Base-by-base conservation (phyloP, 2,888 invertebrate genomes). In the Drosophila planitibia region DNA sequence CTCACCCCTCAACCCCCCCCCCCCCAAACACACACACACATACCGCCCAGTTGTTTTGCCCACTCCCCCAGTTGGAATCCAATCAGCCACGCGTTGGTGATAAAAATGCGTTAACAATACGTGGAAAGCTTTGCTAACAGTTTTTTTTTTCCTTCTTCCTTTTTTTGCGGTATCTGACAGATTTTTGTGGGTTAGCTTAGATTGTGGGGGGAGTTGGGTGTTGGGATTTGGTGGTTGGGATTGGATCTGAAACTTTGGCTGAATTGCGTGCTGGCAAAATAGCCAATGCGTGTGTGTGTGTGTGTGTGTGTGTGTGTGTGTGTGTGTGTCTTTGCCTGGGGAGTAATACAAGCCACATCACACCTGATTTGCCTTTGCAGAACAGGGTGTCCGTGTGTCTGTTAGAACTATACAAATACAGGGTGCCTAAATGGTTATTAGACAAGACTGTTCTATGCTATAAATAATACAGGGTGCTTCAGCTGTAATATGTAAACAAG, bases 81-180 rank as follows among this genome's bases (percentile, higher is more conserved):
- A 90, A 91, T 91, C 86, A 91, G 83, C 90, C 91, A 91, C 91
- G 91, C 90, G 86, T 91, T 85, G 91, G 91, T 81, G 90, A 90
- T 87, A 88, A 91, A 47, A 90, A 90, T 90, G 89, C 91, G 90
- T 91, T 91, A 90, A 86, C 85, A 91, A 89, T 86, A 86, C 90
- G 90, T 86, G 85, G 85, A 86, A 86, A 91, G 90, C 88, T 85
- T 86, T 87, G 85, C 85, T 79, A 91, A 85, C 85, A 82, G 88
- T 83, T 83, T 83, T 87, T 62, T 70, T 68, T 67, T 63, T 51
- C 81, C 74, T 82, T 58, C 67, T 54, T 68, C 60, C 53, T 52
- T 57, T 58, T 68, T 66, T 84, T 90, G 85, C 74, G 85, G 85
- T 86, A 79, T 82, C 91, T 89, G 81, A 91, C 91, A 86, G 85